Evolutionary conservation across 2,797 vertebrate genomes (phyloP).

Genomic region (Hoplostethus mediterraneus): DNA sequence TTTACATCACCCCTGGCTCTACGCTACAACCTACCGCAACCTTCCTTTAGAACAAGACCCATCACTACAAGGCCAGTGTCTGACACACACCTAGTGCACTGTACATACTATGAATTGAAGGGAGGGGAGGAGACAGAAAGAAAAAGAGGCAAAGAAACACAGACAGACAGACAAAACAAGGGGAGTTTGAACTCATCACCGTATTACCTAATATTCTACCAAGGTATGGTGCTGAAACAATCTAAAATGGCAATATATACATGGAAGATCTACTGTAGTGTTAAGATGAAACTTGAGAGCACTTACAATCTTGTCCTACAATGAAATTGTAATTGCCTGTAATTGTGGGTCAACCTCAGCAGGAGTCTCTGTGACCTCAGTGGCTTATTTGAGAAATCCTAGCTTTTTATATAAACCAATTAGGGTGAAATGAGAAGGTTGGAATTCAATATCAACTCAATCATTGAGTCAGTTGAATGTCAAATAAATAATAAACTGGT

Average conservation of each 20-base stretch:
- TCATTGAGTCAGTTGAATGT: constrained; percentile 34
- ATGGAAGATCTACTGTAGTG: constrained; percentile 2
- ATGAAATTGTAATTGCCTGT: constrained; percentile 56
- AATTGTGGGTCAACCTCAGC: constrained; percentile 68
- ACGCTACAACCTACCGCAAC: constrained; percentile 56
- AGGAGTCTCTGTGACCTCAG: constrained; percentile 58
- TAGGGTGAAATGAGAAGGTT: constrained; percentile 49
- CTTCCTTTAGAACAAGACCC: constrained; percentile 45
- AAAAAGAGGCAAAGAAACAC: background rate
- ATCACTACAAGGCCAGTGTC: constrained; percentile 21
- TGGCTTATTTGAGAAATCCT: constrained; percentile 63
- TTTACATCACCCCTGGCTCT: constrained; percentile 74
- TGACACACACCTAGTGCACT: constrained; percentile 47
- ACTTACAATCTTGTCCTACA: constrained; percentile 46
- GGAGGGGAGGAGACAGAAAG: background rate
- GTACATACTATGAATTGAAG: constrained; percentile 6
- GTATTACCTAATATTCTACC: background rate
- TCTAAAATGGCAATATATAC: background rate
- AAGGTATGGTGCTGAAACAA: constrained; percentile 1
- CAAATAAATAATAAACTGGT: constrained; percentile 43
- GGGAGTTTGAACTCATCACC: background rate
- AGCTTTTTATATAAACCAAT: constrained; percentile 65
- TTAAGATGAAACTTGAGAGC: constrained; percentile 38
- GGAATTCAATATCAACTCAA: constrained; percentile 51
- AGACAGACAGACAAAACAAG: no score